These are phyloP conservation scores for Dioctria rufipes DNA, from an alignment of 2,888 invertebrate species.

Conservation along the genomic window DNA sequence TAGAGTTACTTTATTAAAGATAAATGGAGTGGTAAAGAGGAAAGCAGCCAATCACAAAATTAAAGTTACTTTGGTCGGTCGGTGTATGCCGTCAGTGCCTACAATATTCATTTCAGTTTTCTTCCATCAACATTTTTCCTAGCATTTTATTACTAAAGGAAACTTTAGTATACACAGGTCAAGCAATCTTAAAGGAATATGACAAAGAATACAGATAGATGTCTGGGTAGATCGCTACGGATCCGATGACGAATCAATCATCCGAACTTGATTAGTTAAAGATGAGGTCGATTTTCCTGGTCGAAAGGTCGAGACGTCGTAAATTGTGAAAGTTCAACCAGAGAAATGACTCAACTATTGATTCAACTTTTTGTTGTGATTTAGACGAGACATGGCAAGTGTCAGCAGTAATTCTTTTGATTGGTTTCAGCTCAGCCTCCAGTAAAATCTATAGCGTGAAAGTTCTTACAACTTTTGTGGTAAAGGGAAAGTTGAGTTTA, in stretches of 20 bases:
- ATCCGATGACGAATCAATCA: conserved; percentile 28
- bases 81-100: not conserved
- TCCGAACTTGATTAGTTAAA: too few species aligned
- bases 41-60: conserved; percentile 17
- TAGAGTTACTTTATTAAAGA: conserved; percentile 10
- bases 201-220: not conserved
- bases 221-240: not conserved
- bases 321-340: not conserved
- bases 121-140: conserved; percentile 3
- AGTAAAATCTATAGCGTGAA: not conserved
- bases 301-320: not conserved
- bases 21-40: not conserved
- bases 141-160: not conserved
- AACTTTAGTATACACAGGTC: not conserved
- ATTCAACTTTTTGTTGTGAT: conserved; percentile 12
- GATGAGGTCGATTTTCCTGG: conserved; percentile 5
- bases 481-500: conserved; percentile 8
- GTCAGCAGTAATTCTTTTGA: not conserved
- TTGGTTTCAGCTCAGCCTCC: not conserved
- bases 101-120: conserved; percentile 11
- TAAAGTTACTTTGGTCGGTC: not conserved
- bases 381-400: conserved; percentile 27
- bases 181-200: not conserved
- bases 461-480: conserved; percentile 6
- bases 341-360: not conserved